phyloP scores from a whole-genome alignment of 2,113 vertebrate genomes.

The Arenaria interpres region DNA sequence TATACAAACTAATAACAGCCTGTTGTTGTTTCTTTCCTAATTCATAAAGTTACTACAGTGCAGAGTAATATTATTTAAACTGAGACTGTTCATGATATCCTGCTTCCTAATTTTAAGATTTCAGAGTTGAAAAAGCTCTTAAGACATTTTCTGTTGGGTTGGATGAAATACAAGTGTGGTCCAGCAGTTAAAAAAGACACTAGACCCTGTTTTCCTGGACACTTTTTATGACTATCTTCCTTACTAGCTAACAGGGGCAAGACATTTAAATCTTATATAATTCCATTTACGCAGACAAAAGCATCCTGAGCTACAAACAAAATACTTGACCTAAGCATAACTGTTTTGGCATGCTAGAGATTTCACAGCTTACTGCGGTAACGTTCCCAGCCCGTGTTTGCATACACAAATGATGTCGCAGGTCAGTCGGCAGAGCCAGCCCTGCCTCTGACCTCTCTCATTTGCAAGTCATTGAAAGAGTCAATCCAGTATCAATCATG shows the following conservation, averaged over 20 bases:
- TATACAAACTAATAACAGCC: not conserved
- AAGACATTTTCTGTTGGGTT: not conserved
- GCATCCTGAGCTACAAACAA: not conserved
- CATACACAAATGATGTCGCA: not conserved
- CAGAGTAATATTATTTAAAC: not conserved
- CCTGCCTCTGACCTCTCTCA: not conserved
- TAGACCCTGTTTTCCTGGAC: not conserved
- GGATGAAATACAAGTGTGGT: not conserved
- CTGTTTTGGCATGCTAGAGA: not conserved
- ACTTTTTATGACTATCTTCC: not conserved
- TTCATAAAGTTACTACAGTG: not conserved
- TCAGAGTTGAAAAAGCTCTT: not conserved
- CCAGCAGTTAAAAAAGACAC: not conserved
- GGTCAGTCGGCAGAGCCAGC: not conserved
- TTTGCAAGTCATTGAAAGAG: not conserved
- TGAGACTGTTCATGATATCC: not conserved
- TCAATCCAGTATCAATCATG: not conserved
- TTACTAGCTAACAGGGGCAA: not conserved
- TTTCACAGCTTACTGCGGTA: not conserved
- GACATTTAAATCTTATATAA: not conserved
- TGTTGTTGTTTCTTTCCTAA: not conserved
- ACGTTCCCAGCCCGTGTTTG: not conserved
- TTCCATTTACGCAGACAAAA: not conserved
- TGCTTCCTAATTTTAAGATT: not conserved
- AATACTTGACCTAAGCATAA: not conserved